Evolutionary conservation across 2,797 vertebrate species (phyloP).

Genomic region (Trachurus trachurus): DNA sequence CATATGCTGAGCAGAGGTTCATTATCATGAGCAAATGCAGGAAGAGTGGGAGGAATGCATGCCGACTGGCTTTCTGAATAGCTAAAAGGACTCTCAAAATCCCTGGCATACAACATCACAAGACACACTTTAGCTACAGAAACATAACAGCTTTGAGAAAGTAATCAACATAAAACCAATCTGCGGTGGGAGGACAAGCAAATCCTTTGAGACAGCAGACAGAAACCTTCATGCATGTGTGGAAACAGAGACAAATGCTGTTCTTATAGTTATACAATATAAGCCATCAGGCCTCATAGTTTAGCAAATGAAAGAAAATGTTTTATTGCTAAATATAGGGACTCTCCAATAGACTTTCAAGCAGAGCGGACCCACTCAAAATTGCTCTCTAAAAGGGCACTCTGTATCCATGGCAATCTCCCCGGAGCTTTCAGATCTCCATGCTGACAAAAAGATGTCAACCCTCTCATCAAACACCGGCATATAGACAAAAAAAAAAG

Average conservation of each 20-base stretch:
- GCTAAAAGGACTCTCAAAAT: constrained; percentile 61
- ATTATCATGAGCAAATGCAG: constrained; percentile 76
- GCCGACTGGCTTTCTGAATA: constrained; percentile 56
- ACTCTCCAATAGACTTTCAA: constrained; percentile 43
- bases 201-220: constrained; percentile 41
- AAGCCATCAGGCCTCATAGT: constrained; percentile 6
- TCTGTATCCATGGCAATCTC: constrained; percentile 75
- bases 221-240: constrained; percentile 37
- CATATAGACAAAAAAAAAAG: constrained; percentile 3
- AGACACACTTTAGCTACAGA: constrained; percentile 57
- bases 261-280: constrained; percentile 42
- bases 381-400: constrained; percentile 46
- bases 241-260: constrained; percentile 39
- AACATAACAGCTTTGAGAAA: constrained; percentile 53
- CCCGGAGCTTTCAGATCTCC: constrained; percentile 59
- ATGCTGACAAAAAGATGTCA: constrained; percentile 70
- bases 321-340: constrained; percentile 55
- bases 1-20: constrained; percentile 77
- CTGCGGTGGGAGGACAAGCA: constrained; percentile 39
- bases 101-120: constrained; percentile 52
- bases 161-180: constrained; percentile 65
- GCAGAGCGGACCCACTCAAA: constrained; percentile 45
- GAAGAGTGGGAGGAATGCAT: constrained; percentile 70
- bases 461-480: constrained; percentile 72
- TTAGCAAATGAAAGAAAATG: constrained; percentile 26